phyloP scores from a whole-genome alignment of 2,797 vertebrate genomes.

The Acrocephalus scirpaceus region DNA sequence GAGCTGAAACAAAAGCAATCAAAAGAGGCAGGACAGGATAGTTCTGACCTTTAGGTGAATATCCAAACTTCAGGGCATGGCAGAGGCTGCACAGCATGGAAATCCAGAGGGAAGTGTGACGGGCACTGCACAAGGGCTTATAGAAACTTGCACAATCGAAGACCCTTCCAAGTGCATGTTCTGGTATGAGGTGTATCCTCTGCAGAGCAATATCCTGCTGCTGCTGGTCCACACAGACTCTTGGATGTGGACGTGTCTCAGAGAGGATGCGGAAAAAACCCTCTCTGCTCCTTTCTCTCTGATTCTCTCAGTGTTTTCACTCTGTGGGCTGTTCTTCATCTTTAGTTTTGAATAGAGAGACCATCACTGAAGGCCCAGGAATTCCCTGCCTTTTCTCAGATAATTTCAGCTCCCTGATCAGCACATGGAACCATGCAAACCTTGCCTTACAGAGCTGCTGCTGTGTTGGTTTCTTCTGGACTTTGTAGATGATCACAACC shows the following conservation, averaged over 20 bases:
- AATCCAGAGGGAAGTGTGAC: neutral
- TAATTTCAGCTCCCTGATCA: neutral
- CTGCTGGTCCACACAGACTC: neutral
- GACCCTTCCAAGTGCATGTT: neutral
- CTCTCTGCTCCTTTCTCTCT: neutral
- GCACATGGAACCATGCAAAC: neutral
- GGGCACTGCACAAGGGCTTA: too few relatives aligned
- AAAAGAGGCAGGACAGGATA: neutral
- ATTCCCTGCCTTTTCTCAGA: neutral
- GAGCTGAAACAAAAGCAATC: neutral
- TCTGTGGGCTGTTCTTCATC: neutral
- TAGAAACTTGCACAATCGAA: neutral
- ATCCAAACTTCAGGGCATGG: neutral
- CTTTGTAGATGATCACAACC: neutral
- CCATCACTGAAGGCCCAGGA: neutral
- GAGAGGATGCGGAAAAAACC: neutral
- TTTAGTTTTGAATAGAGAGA: neutral
- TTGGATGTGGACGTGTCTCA: neutral
- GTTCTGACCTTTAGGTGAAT: neutral
- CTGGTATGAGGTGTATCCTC: neutral
- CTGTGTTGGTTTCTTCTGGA: neutral
- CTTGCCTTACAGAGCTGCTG: slow-evolving; percentile 1
- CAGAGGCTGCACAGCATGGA: neutral
- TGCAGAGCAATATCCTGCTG: neutral
- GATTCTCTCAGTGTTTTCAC: neutral